Evolutionary conservation across 53 echinoderm and acorn worm genomes (phyloP).

Genomic region (Pentamera pediparva): DNA sequence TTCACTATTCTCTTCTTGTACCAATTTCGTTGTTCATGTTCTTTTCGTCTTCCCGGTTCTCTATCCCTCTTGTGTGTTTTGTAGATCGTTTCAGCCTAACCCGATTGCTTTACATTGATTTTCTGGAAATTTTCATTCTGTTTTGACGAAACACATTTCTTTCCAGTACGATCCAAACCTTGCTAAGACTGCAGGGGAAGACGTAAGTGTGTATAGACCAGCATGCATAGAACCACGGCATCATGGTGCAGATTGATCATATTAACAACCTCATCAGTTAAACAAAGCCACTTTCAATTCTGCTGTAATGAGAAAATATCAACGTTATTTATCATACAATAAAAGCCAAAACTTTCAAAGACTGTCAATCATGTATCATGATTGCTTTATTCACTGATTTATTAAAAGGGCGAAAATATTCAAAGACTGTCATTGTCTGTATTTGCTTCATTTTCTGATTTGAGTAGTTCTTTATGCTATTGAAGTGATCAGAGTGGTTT

Average conservation of each 20-base stretch:
- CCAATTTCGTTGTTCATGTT: neutral
- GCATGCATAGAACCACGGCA: neutral
- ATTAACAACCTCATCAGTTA: neutral
- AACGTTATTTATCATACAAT: no score
- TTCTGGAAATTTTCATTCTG: neutral
- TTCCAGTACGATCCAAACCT: conserved; percentile 45
- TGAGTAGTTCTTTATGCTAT: no score
- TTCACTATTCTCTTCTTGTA: neutral
- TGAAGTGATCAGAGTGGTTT: no score
- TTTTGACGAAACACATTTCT: neutral
- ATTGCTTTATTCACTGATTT: no score
- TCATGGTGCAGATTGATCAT: neutral
- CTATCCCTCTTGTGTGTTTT: neutral
- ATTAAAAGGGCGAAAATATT: no score
- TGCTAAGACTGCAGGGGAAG: conserved; percentile 26
- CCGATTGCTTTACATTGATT: neutral
- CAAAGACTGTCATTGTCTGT: no score
- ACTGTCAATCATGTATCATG: neutral
- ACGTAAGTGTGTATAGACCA: neutral
- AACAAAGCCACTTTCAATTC: no score
- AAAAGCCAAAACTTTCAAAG: neutral
- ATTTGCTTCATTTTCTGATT: no score
- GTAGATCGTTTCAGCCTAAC: neutral
- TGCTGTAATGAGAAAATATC: no score
- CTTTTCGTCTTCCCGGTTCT: neutral